Base-by-base conservation (phyloP, 1,140 invertebrate genomes). In the Drosophila sulfurigaster region DNA sequence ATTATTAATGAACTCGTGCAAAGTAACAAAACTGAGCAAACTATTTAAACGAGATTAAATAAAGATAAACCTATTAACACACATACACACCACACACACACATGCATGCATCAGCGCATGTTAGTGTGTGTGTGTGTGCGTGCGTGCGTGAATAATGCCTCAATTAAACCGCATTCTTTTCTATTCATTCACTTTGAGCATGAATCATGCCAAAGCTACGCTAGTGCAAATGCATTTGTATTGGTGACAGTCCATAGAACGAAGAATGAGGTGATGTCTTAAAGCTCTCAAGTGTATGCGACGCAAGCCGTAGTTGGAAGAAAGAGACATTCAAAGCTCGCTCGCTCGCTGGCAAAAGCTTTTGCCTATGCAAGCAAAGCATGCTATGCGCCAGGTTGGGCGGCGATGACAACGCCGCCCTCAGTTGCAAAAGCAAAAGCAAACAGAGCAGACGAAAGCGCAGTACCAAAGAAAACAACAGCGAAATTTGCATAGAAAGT, bases 31-130 rank as follows among this genome's bases (percentile, higher is more conserved):
- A 58, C 30, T 59, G 45, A 67, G 48, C 63, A 41, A 67, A 62
- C 72, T 77, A 80, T 83, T 83, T 85, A 86, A 86, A 86, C 79
- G 75, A 88, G 83, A 79, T 87, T 86, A 79, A 86, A 88, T 88
- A 86, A 86, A 85, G 82, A 72, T 83, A 80, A 70, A 71, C 75
- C 48, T 73, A 77, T 77, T 77, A 59, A 81, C 54, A 81, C 60
- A 49, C 11, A 35, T 16, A 38, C 35, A 54, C 45, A 66, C 48
- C 43, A 51, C 11, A 46, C 2, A 16, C 2, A 45, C 10, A 62
- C 11, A 6, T 20, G 7, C 8, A 54, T 5, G n/a, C 51, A 52
- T 52, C 46, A 43, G 41, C n/a, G n/a, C 7, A 32, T 25, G 3
- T 25, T 25, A 32, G 30, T 32, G 35, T 38, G 35, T 38, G 35